Evolutionary conservation across 2,797 vertebrate genomes (phyloP), one percentile per base, ranked within the genome.

Genomic region (Rhadinocentrus ornatus): DNA sequence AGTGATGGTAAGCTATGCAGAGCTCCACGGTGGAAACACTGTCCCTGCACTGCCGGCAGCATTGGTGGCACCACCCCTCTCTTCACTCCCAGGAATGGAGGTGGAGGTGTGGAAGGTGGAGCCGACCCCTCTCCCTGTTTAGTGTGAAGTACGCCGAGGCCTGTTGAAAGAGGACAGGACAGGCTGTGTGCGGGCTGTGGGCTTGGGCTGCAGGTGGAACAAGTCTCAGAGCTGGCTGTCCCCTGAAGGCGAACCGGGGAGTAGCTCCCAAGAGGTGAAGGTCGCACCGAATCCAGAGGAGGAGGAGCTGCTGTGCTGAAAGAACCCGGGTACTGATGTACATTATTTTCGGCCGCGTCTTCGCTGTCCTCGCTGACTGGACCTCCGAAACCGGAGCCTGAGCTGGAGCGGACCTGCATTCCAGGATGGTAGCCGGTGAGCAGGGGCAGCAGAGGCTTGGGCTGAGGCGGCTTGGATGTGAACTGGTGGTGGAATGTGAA

Each of bases 401-500:
- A 79, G 52, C 53, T 86, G 75, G 90, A 82, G 88, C 67, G 83
- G n/a, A 66, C 69, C 89, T 90, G 96, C 90, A 97, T 96, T 13
- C 96, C 96, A 32, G 95, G 95, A 55, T 96, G 92, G 82, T 95
- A 94, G 83, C 95, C 95, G 34, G 94, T 94, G 78, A 96, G 95
- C 75, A 96, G 94, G 16, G 96, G 96, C 60, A 95, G 96, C 66
- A 95, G 90, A 1, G 93, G 89, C 85, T 96, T 97, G 74, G 92
- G 92, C 80, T 95, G 91, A 0, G 92, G 77, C 80, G 95, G 95
- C 72, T 93, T 96, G 81, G 83, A 73, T 29, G 87, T 6, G 6
- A 99, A 96, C 88, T 97, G 96, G 84, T 99, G 97, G 85, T 98
- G 97, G 86, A 99, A 97, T 86, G 97, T 96, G 80, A 99, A 99